phyloP scores from a whole-genome alignment of 2,113 vertebrate genomes.

The Phaethon lepturus region DNA sequence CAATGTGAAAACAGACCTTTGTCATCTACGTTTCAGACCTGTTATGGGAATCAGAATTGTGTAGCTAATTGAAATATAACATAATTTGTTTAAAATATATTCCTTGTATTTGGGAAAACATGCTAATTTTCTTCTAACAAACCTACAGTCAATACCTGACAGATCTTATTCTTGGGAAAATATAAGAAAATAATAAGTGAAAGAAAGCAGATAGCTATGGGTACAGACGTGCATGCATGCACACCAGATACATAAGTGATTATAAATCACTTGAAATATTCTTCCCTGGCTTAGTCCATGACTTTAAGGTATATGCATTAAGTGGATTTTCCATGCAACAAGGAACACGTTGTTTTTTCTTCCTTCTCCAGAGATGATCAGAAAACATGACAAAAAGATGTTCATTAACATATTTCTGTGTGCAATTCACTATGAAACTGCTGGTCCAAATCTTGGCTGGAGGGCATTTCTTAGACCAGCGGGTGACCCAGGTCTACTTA shows the following conservation, averaged over 20 bases:
- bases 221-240: fast-evolving
- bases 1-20: not conserved
- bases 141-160: not conserved
- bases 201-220: not conserved
- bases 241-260: not conserved
- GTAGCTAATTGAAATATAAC: not conserved
- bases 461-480: not conserved
- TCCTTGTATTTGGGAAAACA: not conserved
- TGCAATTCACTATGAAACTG: not conserved
- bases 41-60: not conserved
- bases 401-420: fast-evolving
- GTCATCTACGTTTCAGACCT: not conserved
- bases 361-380: not conserved
- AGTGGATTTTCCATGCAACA: not conserved
- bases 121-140: not conserved
- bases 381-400: not conserved
- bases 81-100: not conserved
- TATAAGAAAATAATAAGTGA: not conserved
- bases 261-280: not conserved
- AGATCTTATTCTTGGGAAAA: not conserved
- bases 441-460: not conserved
- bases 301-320: not conserved
- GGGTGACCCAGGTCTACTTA: not conserved
- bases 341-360: fast-evolving
- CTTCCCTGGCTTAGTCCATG: not conserved